phyloP scores from a whole-genome alignment of 2,888 invertebrate species.

The Xiphydria camelus region DNA sequence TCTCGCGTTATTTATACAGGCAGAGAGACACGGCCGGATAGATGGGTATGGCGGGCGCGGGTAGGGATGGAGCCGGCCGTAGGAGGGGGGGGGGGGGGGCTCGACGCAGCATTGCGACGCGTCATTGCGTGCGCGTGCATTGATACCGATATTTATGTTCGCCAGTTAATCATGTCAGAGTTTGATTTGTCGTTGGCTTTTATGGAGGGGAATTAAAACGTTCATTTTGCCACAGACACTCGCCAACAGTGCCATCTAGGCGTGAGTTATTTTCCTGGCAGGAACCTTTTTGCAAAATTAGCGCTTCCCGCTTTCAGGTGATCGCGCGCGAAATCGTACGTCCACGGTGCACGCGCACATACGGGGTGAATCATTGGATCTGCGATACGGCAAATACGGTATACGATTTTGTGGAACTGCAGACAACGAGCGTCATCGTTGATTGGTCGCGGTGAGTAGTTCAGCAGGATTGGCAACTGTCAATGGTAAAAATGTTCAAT shows the following conservation, averaged over 20 bases:
- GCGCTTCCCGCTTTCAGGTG: slow-evolving; percentile 38
- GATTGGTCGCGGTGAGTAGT: too few relatives aligned
- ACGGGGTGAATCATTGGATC: too few relatives aligned
- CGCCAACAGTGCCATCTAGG: slow-evolving; percentile 46
- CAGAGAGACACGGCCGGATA: not conserved
- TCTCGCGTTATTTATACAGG: not conserved
- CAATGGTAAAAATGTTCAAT: too few relatives aligned
- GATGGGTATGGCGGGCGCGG: slow-evolving; percentile 6
- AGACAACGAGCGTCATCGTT: too few relatives aligned
- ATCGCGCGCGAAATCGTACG: too few relatives aligned
- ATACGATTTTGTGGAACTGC: too few relatives aligned
- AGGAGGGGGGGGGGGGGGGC: slow-evolving; percentile 30
- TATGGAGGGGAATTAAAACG: slow-evolving; percentile 58
- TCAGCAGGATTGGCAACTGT: too few relatives aligned
- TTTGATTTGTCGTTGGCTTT: slow-evolving; percentile 58
- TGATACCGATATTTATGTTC: slow-evolving; percentile 57
- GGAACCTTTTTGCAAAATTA: slow-evolving; percentile 51
- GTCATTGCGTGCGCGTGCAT: slow-evolving; percentile 33
- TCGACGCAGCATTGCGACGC: slow-evolving; percentile 45
- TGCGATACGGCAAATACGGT: too few relatives aligned
- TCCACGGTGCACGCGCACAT: too few relatives aligned
- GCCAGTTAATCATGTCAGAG: slow-evolving; percentile 57
- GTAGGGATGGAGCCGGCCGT: slow-evolving; percentile 11
- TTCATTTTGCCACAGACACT: slow-evolving; percentile 57
- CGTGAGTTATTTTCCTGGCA: slow-evolving; percentile 49